These are phyloP conservation scores for Sylvia atricapilla DNA, from an alignment of 2,113 vertebrate genomes.

Conservation along the genomic window DNA sequence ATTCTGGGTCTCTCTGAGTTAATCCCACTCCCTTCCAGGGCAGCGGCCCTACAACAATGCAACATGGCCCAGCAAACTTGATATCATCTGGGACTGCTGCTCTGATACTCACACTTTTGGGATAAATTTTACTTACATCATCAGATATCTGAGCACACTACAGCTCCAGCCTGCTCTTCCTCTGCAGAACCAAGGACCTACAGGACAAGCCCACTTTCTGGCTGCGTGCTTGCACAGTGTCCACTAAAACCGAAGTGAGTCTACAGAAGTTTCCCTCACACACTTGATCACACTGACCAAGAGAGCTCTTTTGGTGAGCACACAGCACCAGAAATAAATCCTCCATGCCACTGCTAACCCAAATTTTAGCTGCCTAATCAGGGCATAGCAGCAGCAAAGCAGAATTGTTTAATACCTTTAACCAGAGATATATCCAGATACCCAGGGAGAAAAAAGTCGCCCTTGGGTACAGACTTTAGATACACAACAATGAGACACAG, in stretches of 20 bases:
- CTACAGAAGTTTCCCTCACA: background rate
- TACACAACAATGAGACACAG: background rate
- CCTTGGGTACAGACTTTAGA: conserved; percentile 6
- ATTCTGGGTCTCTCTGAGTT: background rate
- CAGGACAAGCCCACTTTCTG: background rate
- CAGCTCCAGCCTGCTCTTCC: background rate
- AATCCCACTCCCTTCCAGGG: background rate
- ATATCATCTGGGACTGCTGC: rapidly evolving
- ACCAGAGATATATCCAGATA: background rate
- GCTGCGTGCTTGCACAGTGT: background rate
- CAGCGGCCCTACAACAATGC: background rate
- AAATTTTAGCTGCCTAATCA: background rate
- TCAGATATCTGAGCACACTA: background rate
- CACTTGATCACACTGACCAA: background rate
- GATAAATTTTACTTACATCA: background rate
- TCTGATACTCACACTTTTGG: background rate
- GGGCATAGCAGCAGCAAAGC: background rate
- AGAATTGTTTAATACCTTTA: background rate
- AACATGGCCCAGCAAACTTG: background rate
- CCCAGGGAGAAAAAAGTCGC: background rate
- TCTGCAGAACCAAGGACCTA: background rate
- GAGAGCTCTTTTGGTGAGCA: background rate
- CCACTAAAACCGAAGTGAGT: rapidly evolving
- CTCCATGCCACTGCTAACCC: background rate
- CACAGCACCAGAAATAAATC: background rate